Conservation (phyloP, 2,888 invertebrate species). For the Melanostoma mellinum region DNA sequence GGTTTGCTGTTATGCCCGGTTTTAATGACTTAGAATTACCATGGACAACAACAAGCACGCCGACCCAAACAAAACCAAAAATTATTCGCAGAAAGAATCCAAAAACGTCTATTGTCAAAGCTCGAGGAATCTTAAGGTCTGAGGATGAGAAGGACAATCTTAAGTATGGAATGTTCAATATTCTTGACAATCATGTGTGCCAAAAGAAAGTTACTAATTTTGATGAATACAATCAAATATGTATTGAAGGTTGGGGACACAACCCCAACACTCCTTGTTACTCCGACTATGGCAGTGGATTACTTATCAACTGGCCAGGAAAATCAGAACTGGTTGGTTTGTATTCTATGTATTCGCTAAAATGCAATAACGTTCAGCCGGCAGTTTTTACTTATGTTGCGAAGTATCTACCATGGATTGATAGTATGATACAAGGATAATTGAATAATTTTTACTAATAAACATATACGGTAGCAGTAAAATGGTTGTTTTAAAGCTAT, state of each 20-base stretch:
- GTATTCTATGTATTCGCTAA: constrained; percentile 39
- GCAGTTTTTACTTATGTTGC: constrained; percentile 43
- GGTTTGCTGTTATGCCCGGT: constrained; percentile 43
- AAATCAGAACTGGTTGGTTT: constrained; percentile 51
- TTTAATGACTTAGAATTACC: constrained; percentile 6
- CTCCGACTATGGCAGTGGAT: constrained; percentile 54
- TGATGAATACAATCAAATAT: constrained; percentile 55
- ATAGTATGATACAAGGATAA: constrained; percentile 36
- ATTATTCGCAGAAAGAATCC: background rate
- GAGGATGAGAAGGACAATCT: constrained; percentile 20
- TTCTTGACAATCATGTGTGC: constrained; percentile 33
- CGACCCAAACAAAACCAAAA: no score
- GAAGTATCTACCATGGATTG: constrained; percentile 60
- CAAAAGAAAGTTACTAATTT: constrained; percentile 9
- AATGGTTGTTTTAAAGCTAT: no score
- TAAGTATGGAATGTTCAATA: constrained; percentile 39
- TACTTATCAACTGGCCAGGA: constrained; percentile 49
- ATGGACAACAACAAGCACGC: no score
- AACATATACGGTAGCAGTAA: no score
- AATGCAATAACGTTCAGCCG: constrained; percentile 31
- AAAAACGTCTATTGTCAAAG: background rate
- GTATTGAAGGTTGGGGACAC: constrained; percentile 39
- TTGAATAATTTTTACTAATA: no score
- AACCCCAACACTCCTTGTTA: constrained; percentile 53
- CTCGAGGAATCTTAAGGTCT: background rate